These are phyloP conservation scores for Bos taurus DNA, from an alignment of 2,113 vertebrate genomes.

Conservation along the genomic window DNA sequence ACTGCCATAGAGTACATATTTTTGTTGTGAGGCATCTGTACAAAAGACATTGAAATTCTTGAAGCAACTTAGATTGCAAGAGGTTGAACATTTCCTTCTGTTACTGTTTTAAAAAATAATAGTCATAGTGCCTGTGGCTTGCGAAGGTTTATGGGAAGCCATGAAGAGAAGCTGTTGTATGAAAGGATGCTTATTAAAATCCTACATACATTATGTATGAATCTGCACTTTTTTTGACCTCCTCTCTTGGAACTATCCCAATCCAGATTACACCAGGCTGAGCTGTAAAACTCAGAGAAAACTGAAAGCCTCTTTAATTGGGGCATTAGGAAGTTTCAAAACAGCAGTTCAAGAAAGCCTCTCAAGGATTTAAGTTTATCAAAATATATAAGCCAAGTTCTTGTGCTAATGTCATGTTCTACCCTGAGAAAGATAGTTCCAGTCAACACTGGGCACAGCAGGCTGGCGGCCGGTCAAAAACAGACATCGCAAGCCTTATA, in stretches of 20 bases:
- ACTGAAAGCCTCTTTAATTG: constrained; percentile 65
- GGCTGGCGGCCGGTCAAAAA: not conserved
- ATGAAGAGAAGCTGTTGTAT: constrained; percentile 66
- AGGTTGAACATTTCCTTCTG: constrained; percentile 54
- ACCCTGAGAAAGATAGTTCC: constrained; percentile 4
- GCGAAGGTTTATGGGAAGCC: constrained; percentile 67
- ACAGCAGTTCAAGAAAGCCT: constrained; percentile 57
- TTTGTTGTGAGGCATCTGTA: not conserved
- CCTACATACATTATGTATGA: constrained; percentile 76
- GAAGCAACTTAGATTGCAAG: constrained; percentile 46
- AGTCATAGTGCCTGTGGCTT: constrained; percentile 69
- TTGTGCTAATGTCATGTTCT: not conserved
- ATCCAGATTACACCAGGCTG: constrained; percentile 71
- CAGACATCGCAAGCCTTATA: not conserved
- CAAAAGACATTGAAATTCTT: constrained; percentile 64
- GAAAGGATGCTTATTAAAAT: constrained; percentile 78
- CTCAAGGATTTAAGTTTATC: constrained; percentile 43
- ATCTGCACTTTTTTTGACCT: constrained; percentile 81
- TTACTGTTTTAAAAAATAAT: constrained; percentile 67
- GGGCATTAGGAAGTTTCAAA: constrained; percentile 53
- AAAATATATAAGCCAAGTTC: constrained; percentile 55
- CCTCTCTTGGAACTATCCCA: constrained; percentile 72
- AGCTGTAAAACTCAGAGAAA: constrained; percentile 70
- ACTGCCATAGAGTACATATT: not conserved
- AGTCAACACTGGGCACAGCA: not conserved